Percentiles rank a stretch among this genome's conserved stretches.
Evolutionary conservation across 2,888 invertebrate genomes (phyloP).

Genomic region (Argyresthia goedartella): DNA sequence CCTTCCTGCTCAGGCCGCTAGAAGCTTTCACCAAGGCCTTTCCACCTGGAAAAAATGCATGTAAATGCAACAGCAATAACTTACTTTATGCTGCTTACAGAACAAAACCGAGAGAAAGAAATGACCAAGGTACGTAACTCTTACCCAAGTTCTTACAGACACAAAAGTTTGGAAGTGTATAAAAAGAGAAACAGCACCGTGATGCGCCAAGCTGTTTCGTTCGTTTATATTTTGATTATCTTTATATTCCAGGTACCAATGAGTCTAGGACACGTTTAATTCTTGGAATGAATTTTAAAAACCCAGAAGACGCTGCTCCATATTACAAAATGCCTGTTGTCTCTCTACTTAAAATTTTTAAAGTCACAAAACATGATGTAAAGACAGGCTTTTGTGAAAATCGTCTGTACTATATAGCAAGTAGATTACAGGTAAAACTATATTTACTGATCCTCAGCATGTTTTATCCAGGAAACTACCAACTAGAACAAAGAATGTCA

Average conservation of each 20-base stretch:
- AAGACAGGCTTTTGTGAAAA: constrained; percentile 48
- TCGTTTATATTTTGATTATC: too few relatives aligned
- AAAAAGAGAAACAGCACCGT: too few relatives aligned
- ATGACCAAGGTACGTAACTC: neutral
- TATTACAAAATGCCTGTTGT: constrained; percentile 54
- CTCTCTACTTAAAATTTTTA: constrained; percentile 37
- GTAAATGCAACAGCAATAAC: neutral
- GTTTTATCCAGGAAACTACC: too few relatives aligned
- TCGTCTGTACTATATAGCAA: constrained; percentile 70
- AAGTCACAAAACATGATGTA: constrained; percentile 46
- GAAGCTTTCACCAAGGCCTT: too few relatives aligned
- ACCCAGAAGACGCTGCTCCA: constrained; percentile 63
- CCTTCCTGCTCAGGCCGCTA: too few relatives aligned
- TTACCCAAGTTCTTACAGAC: too few relatives aligned
- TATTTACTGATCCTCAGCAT: too few relatives aligned
- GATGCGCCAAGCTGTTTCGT: too few relatives aligned
- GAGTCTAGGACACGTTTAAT: constrained; percentile 44
- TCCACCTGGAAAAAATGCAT: too few relatives aligned
- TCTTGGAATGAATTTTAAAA: constrained; percentile 42
- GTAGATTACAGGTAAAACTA: constrained; percentile 46
- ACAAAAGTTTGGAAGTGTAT: too few relatives aligned
- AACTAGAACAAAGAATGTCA: too few relatives aligned
- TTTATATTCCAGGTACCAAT: constrained; percentile 22
- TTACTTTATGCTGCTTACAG: neutral
- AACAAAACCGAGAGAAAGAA: neutral